Conservation (phyloP, 2,888 invertebrate genomes). For the Clusia tigrina region DNA sequence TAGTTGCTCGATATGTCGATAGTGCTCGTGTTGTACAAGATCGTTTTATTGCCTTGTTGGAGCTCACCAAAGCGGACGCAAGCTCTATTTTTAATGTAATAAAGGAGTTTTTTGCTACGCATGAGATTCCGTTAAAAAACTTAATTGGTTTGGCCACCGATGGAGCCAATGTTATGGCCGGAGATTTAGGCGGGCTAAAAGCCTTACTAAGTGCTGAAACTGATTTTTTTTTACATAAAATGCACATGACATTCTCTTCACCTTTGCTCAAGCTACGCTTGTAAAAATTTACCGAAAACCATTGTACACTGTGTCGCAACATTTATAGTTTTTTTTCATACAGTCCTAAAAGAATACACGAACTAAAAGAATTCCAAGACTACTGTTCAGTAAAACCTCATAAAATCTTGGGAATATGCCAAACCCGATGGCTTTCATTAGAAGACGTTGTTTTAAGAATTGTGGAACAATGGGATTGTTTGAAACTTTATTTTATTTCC, state of each 20-base stretch:
- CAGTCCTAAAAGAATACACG: slow-evolving; percentile 25
- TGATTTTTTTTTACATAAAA: slow-evolving; percentile 16
- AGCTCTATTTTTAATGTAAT: not conserved
- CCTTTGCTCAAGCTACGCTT: slow-evolving; percentile 14
- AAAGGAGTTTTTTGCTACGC: not conserved
- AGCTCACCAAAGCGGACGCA: slow-evolving; percentile 4
- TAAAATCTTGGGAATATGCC: not conserved
- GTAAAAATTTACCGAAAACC: not conserved
- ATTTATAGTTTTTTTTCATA: slow-evolving; percentile 13
- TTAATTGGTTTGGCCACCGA: slow-evolving; percentile 9
- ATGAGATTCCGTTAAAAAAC: slow-evolving; percentile 4
- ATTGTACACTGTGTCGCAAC: not conserved
- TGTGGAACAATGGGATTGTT: not conserved
- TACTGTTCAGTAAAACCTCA: not conserved
- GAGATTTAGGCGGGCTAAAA: not conserved
- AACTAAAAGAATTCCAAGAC: slow-evolving; percentile 5
- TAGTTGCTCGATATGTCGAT: not conserved
- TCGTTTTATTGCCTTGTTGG: slow-evolving; percentile 3
- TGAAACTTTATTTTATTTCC: not conserved
- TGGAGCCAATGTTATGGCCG: too few species aligned
- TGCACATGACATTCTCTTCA: too few species aligned
- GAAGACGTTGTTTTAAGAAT: not conserved
- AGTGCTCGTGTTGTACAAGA: not conserved
- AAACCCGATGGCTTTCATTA: not conserved
- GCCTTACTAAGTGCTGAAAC: slow-evolving; percentile 2